phyloP scores from a whole-genome alignment of 2,888 invertebrate species.

The Dryocosmus kuriphilus region DNA sequence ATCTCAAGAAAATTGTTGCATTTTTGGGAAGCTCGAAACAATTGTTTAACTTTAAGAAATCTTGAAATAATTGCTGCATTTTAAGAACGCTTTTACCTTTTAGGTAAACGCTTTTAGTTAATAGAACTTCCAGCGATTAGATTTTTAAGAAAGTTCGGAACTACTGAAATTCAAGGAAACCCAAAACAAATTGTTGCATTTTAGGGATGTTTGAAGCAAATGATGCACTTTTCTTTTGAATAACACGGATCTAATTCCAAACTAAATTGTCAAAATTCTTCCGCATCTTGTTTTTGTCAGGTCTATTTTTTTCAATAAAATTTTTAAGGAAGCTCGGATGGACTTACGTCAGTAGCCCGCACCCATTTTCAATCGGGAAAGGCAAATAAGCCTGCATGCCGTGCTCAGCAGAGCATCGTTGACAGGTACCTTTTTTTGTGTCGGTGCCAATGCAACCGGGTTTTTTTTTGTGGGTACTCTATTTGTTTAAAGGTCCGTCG shows the following conservation, averaged over 20 bases:
- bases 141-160: no score
- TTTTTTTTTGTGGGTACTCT: constrained; percentile 54
- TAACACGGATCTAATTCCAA: neutral
- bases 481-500: constrained; percentile 58
- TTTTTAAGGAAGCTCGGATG: neutral
- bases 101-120: no score
- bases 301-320: neutral
- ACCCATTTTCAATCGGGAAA: neutral
- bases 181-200: no score
- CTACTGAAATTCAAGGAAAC: no score
- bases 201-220: no score
- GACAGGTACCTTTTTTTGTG: constrained; percentile 50
- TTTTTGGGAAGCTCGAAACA: no score
- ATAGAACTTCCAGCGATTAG: no score
- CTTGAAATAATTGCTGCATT: no score
- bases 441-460: constrained; percentile 43
- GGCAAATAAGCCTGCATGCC: constrained; percentile 14
- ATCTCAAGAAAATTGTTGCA: no score
- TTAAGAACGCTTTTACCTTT: no score
- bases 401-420: constrained; percentile 47
- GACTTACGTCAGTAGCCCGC: constrained; percentile 2
- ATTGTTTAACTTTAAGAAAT: no score
- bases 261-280: neutral
- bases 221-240: no score
- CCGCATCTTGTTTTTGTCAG: neutral